These are phyloP conservation scores for Chromobotia macracanthus DNA, from an alignment of 2,797 vertebrate genomes.

Conservation along the genomic window DNA sequence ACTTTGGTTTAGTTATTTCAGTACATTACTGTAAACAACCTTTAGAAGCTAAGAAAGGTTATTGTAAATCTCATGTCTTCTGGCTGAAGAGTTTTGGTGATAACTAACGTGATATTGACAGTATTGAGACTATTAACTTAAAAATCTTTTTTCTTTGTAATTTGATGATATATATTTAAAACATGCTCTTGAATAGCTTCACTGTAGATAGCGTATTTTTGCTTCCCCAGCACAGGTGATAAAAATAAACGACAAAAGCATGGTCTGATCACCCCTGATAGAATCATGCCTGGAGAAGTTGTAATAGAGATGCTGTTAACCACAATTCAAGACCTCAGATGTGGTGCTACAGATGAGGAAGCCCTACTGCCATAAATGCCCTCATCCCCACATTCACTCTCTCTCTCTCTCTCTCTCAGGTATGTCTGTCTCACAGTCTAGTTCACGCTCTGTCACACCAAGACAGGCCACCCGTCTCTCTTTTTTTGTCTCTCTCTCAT, in stretches of 20 bases:
- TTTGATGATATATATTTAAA: too few relatives aligned
- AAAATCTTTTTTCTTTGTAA: too few relatives aligned
- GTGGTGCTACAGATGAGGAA: too few relatives aligned
- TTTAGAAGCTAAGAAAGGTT: too few relatives aligned
- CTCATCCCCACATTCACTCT: background rate
- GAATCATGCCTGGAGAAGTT: background rate
- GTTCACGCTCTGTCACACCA: conserved; percentile 73
- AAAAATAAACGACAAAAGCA: too few relatives aligned
- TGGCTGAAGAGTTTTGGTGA: background rate
- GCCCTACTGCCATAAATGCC: background rate
- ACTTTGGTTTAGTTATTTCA: conserved; percentile 2
- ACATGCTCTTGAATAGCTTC: too few relatives aligned
- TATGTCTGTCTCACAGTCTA: conserved; percentile 65
- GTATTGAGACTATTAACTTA: too few relatives aligned
- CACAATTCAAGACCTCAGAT: too few relatives aligned
- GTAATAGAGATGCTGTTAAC: background rate
- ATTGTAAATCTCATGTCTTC: background rate
- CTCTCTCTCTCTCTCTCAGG: conserved; percentile 35
- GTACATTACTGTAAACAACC: background rate
- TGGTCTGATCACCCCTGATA: too few relatives aligned
- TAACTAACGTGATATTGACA: background rate
- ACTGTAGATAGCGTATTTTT: too few relatives aligned
- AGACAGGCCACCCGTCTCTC: conserved; percentile 63
- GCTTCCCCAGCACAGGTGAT: too few relatives aligned
- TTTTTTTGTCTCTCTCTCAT: conserved; percentile 41